Base-by-base conservation (phyloP, 2,113 vertebrate genomes). In the Copsychus sechellarum region DNA sequence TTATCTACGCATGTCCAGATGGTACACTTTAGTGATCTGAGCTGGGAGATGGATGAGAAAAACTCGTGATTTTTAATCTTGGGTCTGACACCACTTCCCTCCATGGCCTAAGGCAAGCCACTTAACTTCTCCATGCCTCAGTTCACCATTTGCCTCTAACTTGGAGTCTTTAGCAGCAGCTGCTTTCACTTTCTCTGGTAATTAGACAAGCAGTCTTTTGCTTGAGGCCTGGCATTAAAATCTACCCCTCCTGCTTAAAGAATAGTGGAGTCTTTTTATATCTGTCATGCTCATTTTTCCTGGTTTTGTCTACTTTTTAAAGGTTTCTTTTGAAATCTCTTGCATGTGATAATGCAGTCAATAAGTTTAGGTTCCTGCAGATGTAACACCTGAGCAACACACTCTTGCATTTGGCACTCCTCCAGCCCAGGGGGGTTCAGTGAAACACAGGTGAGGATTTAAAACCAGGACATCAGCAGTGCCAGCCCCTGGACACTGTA, bases 61-160 rank as follows among this genome's bases (percentile, higher is more conserved):
- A 94, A 58, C 34, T 54, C 28, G 24, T 73, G 85, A 90, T 94
- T 96, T 95, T 88, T 95, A 86, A 83, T 95, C 84, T 91, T 77
- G 62, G 26, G 47, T 77, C 70, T 93, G 71, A 88, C 66, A 93
- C 45, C 15, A 80, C 62, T 93, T 93, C 79, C 43, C 60, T 62
- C 38, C 53, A 26, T 66, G 81, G 70, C 90, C 90, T 93, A 57
- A 93, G 93, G 94, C 91, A 94, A 96, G 73, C 60, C 91, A 92
- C 78, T 95, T 91, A 93, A 91, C 89, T 95, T 94, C 84, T 96
- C 62, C 88, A 94, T 86, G 93, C 87, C 93, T 94, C 84, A 90
- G 58, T 88, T 95, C 94, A 92, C 78, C 78, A 38, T 82, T 95
- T 90, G 70, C 87, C 81, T 94, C 58, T 91, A 85, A 92, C 91